Evolutionary conservation across 2,888 invertebrate genomes (phyloP), one percentile per base, ranked within the genome.

Genomic region (Epirrita christyi): DNA sequence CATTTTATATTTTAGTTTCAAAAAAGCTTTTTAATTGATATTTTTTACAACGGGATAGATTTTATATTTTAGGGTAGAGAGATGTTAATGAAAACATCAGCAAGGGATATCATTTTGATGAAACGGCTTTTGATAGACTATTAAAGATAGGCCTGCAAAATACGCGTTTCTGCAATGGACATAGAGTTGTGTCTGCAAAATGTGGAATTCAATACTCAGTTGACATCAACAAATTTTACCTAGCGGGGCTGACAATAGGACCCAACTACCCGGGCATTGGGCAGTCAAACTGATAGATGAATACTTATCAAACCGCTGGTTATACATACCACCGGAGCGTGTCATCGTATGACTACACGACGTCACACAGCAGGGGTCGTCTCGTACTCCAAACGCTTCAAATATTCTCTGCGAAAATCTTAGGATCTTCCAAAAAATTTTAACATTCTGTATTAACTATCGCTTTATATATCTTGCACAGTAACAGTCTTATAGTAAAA

Each of bases 401-500:
- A 73, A 71, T 73, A 78, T 85, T 78, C 80, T 88, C 92, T 92
- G 92, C 87, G 90, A 89, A 92, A 92, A 88, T 86, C 90, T 91
- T 88, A 87, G 80, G 75, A 78, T 87, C 88, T 88, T 89, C 86
- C 81, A 80, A 88, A 82, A 85, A 83, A 85, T 86, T 85, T 88
- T 69, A 77, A 76, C 75, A 85, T 83, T 88, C 84, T 81, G 80
- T 73, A 77, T 64, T 76, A 70, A 79, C 75, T 81, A 80, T 82
- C 64, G 75, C 73, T 82, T 83, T 83, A 82, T 72, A 70, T 73
- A 71, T 79, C 81, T 83, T 84, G 84, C 91, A 91, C 84, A 88
- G 80, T 86, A 87, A 78, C 86, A 85, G 86, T 88, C 87, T 86
- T 87, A 92, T 83, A 90, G 87, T 85, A 91, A 92, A 91, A 92